Conservation (phyloP, 2,113 vertebrate genomes). For the Rynchops niger region DNA sequence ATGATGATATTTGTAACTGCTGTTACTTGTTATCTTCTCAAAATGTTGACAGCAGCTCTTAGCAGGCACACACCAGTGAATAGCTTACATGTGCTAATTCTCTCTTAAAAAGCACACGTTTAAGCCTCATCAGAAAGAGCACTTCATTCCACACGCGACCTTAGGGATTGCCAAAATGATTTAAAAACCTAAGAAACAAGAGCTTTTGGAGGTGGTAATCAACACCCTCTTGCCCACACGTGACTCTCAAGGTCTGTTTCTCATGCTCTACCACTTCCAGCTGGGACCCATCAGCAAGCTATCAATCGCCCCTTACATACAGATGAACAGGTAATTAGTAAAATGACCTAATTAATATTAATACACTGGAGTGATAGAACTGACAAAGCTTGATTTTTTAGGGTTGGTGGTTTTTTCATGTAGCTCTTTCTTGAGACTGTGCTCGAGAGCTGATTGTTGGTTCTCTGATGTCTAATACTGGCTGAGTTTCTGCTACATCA, state of each 20-base stretch:
- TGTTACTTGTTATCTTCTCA: conserved; percentile 26
- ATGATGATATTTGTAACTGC: conserved; percentile 25
- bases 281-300: conserved; percentile 41
- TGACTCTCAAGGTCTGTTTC: conserved; percentile 33
- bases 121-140: conserved; percentile 16
- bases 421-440: neutral
- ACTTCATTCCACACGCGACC: neutral
- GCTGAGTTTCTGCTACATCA: neutral
- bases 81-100: neutral
- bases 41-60: conserved; percentile 48
- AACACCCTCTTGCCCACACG: neutral
- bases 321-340: conserved; percentile 43
- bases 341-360: conserved; percentile 60
- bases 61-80: neutral
- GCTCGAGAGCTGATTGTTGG: neutral
- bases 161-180: conserved; percentile 8
- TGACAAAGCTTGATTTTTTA: conserved; percentile 9
- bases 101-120: neutral
- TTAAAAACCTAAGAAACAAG: conserved; percentile 16
- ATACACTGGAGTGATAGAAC: neutral
- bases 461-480: neutral
- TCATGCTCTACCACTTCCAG: neutral
- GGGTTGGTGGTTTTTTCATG: neutral
- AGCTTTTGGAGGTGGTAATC: conserved; percentile 27
- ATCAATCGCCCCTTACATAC: conserved; percentile 1